phyloP scores from a whole-genome alignment of 2,888 invertebrate genomes.

The Stegana nigrithorax region DNA sequence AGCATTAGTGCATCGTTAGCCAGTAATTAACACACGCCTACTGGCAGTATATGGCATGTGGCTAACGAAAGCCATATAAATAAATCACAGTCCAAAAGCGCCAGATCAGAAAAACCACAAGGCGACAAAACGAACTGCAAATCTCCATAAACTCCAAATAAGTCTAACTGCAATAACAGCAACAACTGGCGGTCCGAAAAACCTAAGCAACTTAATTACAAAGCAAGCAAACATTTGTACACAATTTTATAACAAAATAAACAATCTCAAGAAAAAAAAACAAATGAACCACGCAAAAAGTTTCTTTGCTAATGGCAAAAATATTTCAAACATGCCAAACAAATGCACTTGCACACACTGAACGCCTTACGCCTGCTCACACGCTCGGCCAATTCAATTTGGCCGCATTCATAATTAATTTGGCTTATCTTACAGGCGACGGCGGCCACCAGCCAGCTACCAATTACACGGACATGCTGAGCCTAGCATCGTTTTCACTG shows the following conservation, averaged over 20 bases:
- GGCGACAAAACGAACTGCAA: not conserved
- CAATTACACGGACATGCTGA: no score
- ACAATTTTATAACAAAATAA: no score
- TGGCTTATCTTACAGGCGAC: conserved; percentile 47
- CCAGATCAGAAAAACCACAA: not conserved
- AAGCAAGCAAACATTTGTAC: no score
- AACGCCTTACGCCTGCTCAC: conserved; percentile 10
- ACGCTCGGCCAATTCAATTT: conserved; percentile 49
- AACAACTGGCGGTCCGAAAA: not conserved
- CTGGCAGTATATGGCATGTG: conserved; percentile 12
- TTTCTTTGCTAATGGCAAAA: conserved; percentile 49
- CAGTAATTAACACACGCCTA: conserved; percentile 48
- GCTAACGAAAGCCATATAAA: conserved; percentile 35
- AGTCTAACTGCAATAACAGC: not conserved
- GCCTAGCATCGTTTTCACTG: conserved; percentile 5
- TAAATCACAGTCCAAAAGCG: conserved; percentile 45
- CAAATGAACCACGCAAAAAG: conserved; percentile 35
- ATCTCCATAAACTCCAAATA: not conserved
- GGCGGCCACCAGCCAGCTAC: no score
- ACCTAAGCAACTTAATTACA: conserved; percentile 52
- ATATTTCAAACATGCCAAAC: conserved; percentile 56
- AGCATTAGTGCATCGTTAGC: conserved; percentile 55
- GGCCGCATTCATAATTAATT: conserved; percentile 64
- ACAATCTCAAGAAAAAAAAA: conserved; percentile 33
- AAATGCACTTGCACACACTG: conserved; percentile 30